Percentiles rank a stretch among this genome's conserved stretches.
Conservation (phyloP, 2,888 invertebrate genomes). For the Drosophila putrida region DNA sequence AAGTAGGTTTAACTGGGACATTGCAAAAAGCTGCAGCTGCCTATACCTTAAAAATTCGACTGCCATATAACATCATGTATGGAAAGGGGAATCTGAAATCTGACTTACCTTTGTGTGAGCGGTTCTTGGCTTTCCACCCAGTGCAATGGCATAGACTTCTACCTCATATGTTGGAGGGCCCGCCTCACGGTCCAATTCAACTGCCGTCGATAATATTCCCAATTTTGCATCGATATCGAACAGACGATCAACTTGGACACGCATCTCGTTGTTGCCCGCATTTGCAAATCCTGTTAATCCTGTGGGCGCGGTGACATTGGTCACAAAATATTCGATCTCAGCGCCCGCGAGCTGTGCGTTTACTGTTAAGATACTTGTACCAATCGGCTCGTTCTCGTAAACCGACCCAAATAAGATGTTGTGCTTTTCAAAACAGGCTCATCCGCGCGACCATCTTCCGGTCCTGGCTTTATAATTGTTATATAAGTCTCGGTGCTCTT, state of each 20-base stretch:
- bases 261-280: slow-evolving; percentile 10
- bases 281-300: slow-evolving; percentile 78
- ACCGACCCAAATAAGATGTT: slow-evolving; percentile 91
- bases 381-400: slow-evolving; percentile 95
- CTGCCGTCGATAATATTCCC: slow-evolving; percentile 95
- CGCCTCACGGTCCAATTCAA: slow-evolving; percentile 92
- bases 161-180: slow-evolving; percentile 93
- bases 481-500: slow-evolving; percentile 95
- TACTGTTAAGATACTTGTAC: slow-evolving; percentile 93
- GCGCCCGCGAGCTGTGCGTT: slow-evolving; percentile 89
- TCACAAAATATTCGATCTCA: slow-evolving; percentile 95
- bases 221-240: slow-evolving; percentile 96
- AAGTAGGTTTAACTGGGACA: slow-evolving; percentile 25
- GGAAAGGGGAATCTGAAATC: too few relatives aligned
- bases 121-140: slow-evolving; percentile 90
- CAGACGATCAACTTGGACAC: slow-evolving; percentile 92
- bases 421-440: slow-evolving; percentile 88
- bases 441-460: slow-evolving; percentile 79
- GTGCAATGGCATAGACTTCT: slow-evolving; percentile 93
- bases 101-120: slow-evolving; percentile 90
- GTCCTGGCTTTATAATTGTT: slow-evolving; percentile 91
- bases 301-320: slow-evolving; percentile 89
- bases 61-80: not conserved
- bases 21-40: not conserved
- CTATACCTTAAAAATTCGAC: not conserved